Conservation (phyloP, 2,888 invertebrate species). For the Clivina fossor region DNA sequence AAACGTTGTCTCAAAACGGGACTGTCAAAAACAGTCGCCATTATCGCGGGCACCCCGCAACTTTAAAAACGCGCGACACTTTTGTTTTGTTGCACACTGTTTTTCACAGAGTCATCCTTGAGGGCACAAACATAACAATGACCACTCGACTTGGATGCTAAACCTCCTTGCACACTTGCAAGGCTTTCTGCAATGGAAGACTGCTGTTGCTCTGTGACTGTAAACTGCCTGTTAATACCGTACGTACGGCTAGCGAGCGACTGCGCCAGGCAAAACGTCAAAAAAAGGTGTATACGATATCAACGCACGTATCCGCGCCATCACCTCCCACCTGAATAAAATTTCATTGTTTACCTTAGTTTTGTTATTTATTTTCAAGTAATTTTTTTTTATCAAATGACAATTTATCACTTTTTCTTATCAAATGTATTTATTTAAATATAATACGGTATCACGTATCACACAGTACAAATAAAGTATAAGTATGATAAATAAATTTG, state of each 20-base stretch:
- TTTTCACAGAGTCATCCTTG: conserved; percentile 9
- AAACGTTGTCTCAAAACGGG: conserved; percentile 63
- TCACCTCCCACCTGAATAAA: too few relatives aligned
- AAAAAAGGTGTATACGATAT: too few relatives aligned
- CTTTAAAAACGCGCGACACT: conserved; percentile 2
- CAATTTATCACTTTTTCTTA: too few relatives aligned
- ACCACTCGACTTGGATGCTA: conserved; percentile 1
- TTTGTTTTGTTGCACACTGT: conserved; percentile 15
- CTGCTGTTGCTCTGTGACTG: conserved; percentile 17
- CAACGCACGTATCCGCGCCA: too few relatives aligned
- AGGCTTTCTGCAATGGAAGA: conserved; percentile 30
- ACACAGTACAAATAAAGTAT: too few relatives aligned
- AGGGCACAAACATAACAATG: conserved; percentile 16
- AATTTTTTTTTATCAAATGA: too few relatives aligned
- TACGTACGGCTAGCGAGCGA: conserved; percentile 21
- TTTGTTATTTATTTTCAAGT: too few relatives aligned
- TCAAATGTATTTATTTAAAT: too few relatives aligned
- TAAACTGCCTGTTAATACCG: conserved; percentile 7
- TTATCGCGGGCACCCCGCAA: conserved; percentile 50
- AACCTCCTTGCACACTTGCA: conserved; percentile 23
- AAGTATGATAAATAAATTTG: too few relatives aligned
- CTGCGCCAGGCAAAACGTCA: conserved; percentile 29
- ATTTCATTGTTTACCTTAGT: too few relatives aligned
- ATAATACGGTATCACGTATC: too few relatives aligned
- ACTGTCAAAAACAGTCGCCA: conserved; percentile 66